Evolutionary conservation across 2,113 vertebrate species (phyloP).

Genomic region (Oncorhynchus kisutch): DNA sequence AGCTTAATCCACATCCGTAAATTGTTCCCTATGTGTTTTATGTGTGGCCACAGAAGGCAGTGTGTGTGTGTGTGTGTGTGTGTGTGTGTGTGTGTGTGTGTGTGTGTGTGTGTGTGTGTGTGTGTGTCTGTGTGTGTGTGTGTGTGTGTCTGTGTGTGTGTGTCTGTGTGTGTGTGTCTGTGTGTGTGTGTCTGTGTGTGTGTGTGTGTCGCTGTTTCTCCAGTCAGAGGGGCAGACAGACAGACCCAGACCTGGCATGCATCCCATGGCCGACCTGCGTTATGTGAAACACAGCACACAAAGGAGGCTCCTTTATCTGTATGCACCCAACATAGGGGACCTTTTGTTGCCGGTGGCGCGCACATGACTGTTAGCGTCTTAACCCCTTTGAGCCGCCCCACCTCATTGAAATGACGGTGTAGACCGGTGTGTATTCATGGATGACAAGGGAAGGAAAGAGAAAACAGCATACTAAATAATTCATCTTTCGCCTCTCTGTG

Average conservation of each 20-base stretch:
- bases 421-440: too few relatives aligned
- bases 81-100: too few relatives aligned
- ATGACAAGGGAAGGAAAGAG: too few relatives aligned
- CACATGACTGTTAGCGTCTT: conserved; percentile 78
- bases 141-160: conserved; percentile 25
- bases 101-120: neutral
- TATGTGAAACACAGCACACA: conserved; percentile 77
- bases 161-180: conserved; percentile 43
- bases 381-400: conserved; percentile 44
- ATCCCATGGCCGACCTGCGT: conserved; percentile 49
- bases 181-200: conserved; percentile 35
- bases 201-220: conserved; percentile 45
- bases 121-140: conserved; percentile 26
- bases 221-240: conserved; percentile 42
- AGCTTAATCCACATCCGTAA: neutral
- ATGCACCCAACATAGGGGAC: conserved; percentile 75
- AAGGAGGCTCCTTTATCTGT: conserved; percentile 76
- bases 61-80: conserved; percentile 12
- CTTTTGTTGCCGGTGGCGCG: conserved; percentile 74
- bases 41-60: conserved; percentile 24
- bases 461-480: too few relatives aligned
- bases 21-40: conserved; percentile 3
- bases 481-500: too few relatives aligned
- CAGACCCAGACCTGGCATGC: conserved; percentile 65
- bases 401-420: neutral